Base-by-base conservation (phyloP, 37 sponge, comb jelly and placozoan species). In the Lycopodina hypogea region DNA sequence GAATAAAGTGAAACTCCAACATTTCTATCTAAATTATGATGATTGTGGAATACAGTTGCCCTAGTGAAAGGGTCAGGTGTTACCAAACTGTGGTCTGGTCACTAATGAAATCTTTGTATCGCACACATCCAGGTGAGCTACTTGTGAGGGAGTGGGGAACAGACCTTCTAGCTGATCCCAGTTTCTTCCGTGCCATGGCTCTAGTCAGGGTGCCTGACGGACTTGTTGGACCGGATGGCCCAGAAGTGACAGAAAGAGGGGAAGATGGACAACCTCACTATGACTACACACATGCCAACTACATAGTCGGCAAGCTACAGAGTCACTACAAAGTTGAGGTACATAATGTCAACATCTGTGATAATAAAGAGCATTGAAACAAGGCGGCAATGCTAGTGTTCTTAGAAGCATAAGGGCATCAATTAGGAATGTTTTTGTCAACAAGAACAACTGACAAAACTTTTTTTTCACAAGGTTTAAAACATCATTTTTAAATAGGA, bases 131-230 rank as follows among this genome's bases (percentile, higher is more conserved):
- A 84, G 84, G 78, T 18, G 67, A 38, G 3, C 57, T 84, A 14
- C 77, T 91, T 6, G 24, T 32, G 36, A 42, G 71, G 48, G 64
- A 58, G n/a, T 92, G 93, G 93, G 82, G 82, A 18, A 92, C 93
- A 36, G 63, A 67, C 4, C 69, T 88, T 23, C 68, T 92, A 32
- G 81, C 81, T 64, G 77, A 84, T 42, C 56, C 70, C 1, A 74
- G 42, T 32, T 42, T 88, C 72, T 92, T 84, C 84, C 77, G 88
- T 50, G 26, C 74, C 18, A 87, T 92, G 93, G 76, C 84, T 6
- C 45, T 87, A n/a, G 88, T 92, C 35, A 53, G 51, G 11, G 70
- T 92, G 1, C 93, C 93, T 22, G 66, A 71, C 19, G 84, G 71
- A 36, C 55, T 84, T 24, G 35, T 81, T 38, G 38, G 23, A 9